Evolutionary conservation across 2,113 vertebrate species (phyloP), one percentile per base, ranked within the genome.

Genomic region (Seriola quinqueradiata): DNA sequence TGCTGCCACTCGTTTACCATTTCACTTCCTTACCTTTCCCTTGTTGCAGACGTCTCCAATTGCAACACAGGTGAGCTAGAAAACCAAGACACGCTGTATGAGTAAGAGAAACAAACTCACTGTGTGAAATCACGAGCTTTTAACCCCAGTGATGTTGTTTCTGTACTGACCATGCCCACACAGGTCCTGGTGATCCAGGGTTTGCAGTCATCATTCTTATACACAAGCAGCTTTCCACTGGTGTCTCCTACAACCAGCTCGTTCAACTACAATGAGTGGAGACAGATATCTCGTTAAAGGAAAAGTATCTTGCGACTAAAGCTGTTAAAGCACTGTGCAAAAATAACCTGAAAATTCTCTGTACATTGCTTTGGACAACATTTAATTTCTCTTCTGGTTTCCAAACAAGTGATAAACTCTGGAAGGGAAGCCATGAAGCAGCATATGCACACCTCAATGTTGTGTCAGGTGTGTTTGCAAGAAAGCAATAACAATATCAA

Each of bases 241-340:
- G 97, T 99, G 93, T 99, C 98, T 54, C 98, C 98, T 36, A 99
- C 96, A n/a, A 99, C 95, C 0, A 99, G 92, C 83, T 99, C 98
- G 12, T 99, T 99, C 83, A 99, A 83, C 98, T 99, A 1, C 57
- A 74, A 28, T 0, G 2, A 36, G 71, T 0, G 0, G 8, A 83
- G 32, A 81, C n/a, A 77, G 32, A 42, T 5, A 36, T 36, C 34
- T 36, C 6, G 34, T 36, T 28, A 28, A 28, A 28, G 28, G 28
- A 28, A 28, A 2, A 28, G 28, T 28, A 28, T 28, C 28, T 28
- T 38, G 8, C 38, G 8, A 38, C 38, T 8, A 38, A 6, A 5
- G 44, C 11, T 46, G 13, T 16, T 50, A 25, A 25, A 57, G 13
- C 2, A 57, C 25, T 25, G 28, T 28, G 28, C 28, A 28, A 28